phyloP scores from a whole-genome alignment of 2,888 invertebrate species.

The Stomorhina lunata region DNA sequence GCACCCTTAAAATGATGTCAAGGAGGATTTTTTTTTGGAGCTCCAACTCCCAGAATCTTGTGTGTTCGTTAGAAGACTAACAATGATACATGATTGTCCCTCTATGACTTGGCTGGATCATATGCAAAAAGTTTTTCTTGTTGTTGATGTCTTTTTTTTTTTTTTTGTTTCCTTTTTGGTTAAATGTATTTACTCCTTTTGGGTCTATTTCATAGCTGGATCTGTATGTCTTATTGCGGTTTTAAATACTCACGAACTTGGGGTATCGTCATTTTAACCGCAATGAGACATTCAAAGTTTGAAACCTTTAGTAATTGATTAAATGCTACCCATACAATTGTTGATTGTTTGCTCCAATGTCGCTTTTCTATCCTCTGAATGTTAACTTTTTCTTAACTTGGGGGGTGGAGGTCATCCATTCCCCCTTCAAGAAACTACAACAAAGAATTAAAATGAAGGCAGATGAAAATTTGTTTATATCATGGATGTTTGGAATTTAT shows the following conservation, averaged over 20 bases:
- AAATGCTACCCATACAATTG: constrained; percentile 50
- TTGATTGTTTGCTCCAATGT: constrained; percentile 37
- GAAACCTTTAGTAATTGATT: constrained; percentile 57
- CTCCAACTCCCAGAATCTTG: not conserved
- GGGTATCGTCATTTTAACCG: constrained; percentile 41
- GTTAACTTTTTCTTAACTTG: not conserved
- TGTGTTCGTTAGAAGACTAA: not conserved
- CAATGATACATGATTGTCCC: not conserved
- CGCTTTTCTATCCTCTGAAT: not conserved
- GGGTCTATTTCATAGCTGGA: not conserved
- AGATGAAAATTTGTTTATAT: not conserved
- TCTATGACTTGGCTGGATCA: not conserved
- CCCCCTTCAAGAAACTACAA: too few relatives aligned
- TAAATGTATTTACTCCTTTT: not conserved
- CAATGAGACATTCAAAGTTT: constrained; percentile 37
- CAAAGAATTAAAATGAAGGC: not conserved
- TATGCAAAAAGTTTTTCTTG: constrained; percentile 24
- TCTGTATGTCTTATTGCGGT: constrained; percentile 48
- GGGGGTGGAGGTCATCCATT: not conserved
- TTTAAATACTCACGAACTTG: constrained; percentile 46
- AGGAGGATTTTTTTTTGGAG: constrained; percentile 10
- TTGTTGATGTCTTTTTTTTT: not conserved
- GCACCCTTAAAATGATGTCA: constrained; percentile 62
- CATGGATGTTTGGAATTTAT: not conserved
- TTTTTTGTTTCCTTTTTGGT: not conserved